These are phyloP conservation scores for Abrostola triplasia DNA, from an alignment of 2,888 invertebrate species.

Conservation along the genomic window DNA sequence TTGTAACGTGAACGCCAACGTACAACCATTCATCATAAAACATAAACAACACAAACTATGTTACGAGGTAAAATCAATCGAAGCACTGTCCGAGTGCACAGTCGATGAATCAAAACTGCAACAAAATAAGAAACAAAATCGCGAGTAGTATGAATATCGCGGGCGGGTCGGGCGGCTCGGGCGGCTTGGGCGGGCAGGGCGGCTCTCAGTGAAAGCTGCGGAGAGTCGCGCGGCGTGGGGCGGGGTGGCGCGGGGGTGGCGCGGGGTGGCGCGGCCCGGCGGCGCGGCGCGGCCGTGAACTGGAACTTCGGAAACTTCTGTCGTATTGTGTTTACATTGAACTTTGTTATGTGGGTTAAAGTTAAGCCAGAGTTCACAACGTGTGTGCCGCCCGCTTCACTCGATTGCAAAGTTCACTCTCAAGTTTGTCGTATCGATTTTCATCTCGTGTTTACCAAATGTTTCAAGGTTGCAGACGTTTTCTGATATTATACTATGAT, in stretches of 20 bases:
- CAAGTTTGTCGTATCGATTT: constrained; percentile 86
- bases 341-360: constrained; percentile 89
- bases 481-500: constrained; percentile 42
- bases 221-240: constrained; percentile 30
- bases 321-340: constrained; percentile 88
- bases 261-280: constrained; percentile 55
- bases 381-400: constrained; percentile 83
- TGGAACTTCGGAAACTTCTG: constrained; percentile 86
- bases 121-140: constrained; percentile 53
- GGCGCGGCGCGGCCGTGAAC: constrained; percentile 84
- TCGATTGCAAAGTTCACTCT: constrained; percentile 85
- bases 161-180: constrained; percentile 31
- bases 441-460: constrained; percentile 85
- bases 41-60: constrained; percentile 47
- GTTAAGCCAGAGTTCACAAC: constrained; percentile 86
- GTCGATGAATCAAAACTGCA: constrained; percentile 56
- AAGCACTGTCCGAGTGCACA: constrained; percentile 48
- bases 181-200: constrained; percentile 31
- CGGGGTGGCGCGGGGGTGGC: constrained; percentile 53
- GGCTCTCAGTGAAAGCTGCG: constrained; percentile 43
- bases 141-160: constrained; percentile 55
- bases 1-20: constrained; percentile 15
- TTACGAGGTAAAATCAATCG: constrained; percentile 53
- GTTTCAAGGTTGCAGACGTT: constrained; percentile 80
- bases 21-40: constrained; percentile 42